These are phyloP conservation scores for Melipona quadrifasciata DNA, from an alignment of 1,140 invertebrate species.

Conservation along the genomic window DNA sequence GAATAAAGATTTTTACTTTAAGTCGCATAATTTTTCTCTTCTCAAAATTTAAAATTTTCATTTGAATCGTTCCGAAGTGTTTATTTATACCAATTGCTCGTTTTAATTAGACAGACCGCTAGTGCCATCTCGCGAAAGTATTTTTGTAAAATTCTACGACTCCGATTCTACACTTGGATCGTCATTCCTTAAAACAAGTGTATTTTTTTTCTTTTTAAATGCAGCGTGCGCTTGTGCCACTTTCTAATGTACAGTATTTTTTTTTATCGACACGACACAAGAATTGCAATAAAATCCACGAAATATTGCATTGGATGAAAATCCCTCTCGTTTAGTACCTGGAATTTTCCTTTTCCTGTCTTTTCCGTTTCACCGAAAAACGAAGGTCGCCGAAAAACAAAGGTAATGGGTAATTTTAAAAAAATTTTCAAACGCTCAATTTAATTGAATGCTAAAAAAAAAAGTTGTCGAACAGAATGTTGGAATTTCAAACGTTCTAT, in stretches of 20 bases:
- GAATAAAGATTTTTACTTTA: not conserved
- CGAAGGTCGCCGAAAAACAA: not conserved
- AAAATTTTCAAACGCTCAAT: no score
- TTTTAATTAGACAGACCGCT: not conserved
- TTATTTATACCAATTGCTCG: not conserved
- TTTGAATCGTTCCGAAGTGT: not conserved
- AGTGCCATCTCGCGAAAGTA: not conserved
- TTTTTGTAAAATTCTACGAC: not conserved
- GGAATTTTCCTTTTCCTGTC: no score
- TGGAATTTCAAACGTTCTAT: no score
- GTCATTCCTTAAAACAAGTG: constrained; percentile 63
- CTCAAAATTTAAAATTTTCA: not conserved
- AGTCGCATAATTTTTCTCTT: not conserved
- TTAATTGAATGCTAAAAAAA: no score
- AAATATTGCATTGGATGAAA: not conserved
- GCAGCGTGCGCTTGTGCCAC: not conserved
- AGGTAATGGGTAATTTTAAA: not conserved
- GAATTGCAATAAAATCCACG: constrained; percentile 58
- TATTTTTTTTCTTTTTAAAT: constrained; percentile 38
- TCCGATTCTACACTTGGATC: constrained; percentile 43
- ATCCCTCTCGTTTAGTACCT: not conserved
- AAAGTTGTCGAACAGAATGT: no score
- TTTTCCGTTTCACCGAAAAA: not conserved
- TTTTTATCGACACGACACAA: constrained; percentile 64
- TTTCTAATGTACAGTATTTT: constrained; percentile 74